A percentile compares a stretch with the other conserved stretches of the same genome.
phyloP scores from a whole-genome alignment of 1,140 invertebrate genomes.

The Lasioglossum albipes region DNA sequence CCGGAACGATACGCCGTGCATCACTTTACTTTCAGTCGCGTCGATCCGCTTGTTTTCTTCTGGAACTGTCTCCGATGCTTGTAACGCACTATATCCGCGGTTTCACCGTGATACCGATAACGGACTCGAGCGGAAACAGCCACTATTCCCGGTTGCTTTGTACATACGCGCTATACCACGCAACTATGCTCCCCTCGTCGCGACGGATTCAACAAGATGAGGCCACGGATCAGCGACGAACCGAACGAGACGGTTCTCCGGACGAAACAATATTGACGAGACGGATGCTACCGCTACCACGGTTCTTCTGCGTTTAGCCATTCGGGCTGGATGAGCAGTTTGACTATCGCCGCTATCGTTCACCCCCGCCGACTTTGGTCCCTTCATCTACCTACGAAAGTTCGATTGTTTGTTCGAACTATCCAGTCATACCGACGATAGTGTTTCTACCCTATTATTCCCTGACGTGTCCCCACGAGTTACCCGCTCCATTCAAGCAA shows the following conservation, averaged over 20 bases:
- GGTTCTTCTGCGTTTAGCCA: conserved; percentile 7
- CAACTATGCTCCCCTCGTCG: not conserved
- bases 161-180: not conserved
- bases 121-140: conserved; percentile 1
- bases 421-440: not conserved
- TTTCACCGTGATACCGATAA: conserved; percentile 14
- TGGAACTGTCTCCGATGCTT: not conserved
- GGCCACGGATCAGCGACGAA: not conserved
- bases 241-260: conserved; percentile 20
- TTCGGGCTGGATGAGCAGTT: not conserved
- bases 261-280: conserved; percentile 26
- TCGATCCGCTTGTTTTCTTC: not conserved
- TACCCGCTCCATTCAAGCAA: not conserved
- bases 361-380: not conserved
- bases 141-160: not conserved
- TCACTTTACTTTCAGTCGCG: not conserved
- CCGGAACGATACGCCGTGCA: not conserved
- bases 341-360: not conserved
- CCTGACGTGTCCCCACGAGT: not conserved
- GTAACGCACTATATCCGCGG: not conserved
- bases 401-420: not conserved
- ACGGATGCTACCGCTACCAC: not conserved
- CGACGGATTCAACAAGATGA: not conserved
- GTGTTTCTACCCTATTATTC: conserved; percentile 6
- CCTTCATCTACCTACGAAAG: not conserved